Base-by-base conservation (phyloP, 2,888 invertebrate genomes). In the Osmoderma eremita region DNA sequence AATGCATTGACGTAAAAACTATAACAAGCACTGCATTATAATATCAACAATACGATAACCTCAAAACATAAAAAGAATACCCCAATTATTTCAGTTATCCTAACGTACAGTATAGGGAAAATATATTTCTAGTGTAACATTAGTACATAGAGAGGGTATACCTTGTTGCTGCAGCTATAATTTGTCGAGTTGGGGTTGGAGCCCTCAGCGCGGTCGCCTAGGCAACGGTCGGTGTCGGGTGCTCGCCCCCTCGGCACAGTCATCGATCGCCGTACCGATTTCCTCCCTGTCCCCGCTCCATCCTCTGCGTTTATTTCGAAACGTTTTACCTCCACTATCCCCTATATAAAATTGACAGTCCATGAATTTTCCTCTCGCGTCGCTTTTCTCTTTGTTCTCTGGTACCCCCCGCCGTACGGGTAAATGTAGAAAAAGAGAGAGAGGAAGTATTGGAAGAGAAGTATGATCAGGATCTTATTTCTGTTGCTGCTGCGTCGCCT, bases 121-220 rank as follows among this genome's bases (percentile, higher is more conserved):
- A n/a, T n/a, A n/a, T n/a, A n/a, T n/a, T n/a, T n/a, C n/a, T n/a
- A n/a, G n/a, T n/a, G n/a, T n/a, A n/a, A n/a, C n/a, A n/a, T n/a
- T n/a, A n/a, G n/a, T n/a, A n/a, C n/a, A n/a, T n/a, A n/a, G n/a
- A n/a, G n/a, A n/a, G n/a, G n/a, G 8, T 30, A 61, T 77, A 79
- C 79, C 80, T 79, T 80, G 80, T 80, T 81, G 30, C 30, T 30
- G 80, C 79, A 79, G 80, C 79, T 77, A 79, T 79, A 79, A 79
- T 78, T 79, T 80, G 82, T 80, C 82, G 82, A 80, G 82, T 80
- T 80, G 84, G 84, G 84, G 84, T 84, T 84, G 84, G 84, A 83
- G 81, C 81, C 81, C 81, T 79, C 79, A 74, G 73, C 74, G 72
- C 74, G 72, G 83, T 85, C 81, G 76, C 83, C 81, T 80, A 82